Base-by-base conservation (phyloP, 2,797 vertebrate genomes). In the Sebastes glaucus region DNA sequence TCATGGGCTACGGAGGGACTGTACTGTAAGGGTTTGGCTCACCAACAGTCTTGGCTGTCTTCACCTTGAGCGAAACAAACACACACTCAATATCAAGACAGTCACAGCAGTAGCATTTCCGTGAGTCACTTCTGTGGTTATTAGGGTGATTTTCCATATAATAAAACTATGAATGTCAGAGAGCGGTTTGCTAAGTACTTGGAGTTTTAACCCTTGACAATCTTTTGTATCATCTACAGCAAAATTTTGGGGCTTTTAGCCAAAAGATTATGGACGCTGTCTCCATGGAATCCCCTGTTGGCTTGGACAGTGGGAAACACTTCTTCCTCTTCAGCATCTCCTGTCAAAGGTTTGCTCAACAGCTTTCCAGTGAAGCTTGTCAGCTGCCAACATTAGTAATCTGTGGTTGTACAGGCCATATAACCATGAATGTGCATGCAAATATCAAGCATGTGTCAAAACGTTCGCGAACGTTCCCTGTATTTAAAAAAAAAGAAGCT, bases 341-440 rank as follows among this genome's bases (percentile, higher is more conserved):
- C 10, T 60, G 27, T 6, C 63, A 25, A 78, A 56, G 38, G 35
- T 59, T 49, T 71, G 61, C 65, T n/a, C 33, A 23, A 46, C 55
- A 56, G n/a, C 46, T 67, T 22, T 35, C 55, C 63, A 65, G n/a
- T 16, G 20, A 38, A 68, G 13, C 42, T 52, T 33, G 46, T 55
- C 22, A 28, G 69, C 49, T 56, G 56, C 75, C 68, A 78, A 35
- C 52, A 16, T 77, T 35, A 76, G 52, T 70, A 56, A 71, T 13
- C 11, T 64, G 71, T 25, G 56, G 55, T 28, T 14, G 8, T 25
- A 18, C 27, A 52, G 53, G 38, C 28, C 49, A 11, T 27, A 27
- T 32, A 52, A 49, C 25, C 23, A 9, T 56, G 42, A 82, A 67
- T 69, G 73, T 64, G 52, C 52, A 35, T 13, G 11, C 65, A 20